phyloP scores from a whole-genome alignment of 2,113 vertebrate genomes.

The Hippocampus barbouri region DNA sequence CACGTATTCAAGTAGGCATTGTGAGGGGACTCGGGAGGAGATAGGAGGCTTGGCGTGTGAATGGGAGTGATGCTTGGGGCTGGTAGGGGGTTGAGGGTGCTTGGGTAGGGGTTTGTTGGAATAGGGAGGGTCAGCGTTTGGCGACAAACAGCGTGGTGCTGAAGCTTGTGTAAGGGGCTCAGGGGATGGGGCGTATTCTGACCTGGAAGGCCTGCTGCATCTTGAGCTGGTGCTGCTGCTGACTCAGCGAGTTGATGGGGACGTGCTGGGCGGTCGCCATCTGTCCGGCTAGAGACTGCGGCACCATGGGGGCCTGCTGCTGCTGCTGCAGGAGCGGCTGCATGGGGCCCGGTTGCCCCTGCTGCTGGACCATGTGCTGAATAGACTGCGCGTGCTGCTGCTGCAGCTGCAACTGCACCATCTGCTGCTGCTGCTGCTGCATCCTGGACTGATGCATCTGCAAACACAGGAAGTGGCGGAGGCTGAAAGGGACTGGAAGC shows the following conservation, averaged over 20 bases:
- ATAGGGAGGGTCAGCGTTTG: too few species aligned
- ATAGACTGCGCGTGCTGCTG: conserved; percentile 70
- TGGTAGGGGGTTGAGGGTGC: too few species aligned
- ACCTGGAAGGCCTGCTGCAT: conserved; percentile 71
- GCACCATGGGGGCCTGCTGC: conserved; percentile 59
- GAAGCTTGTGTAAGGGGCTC: background rate
- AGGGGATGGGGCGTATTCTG: background rate
- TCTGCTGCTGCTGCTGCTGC: conserved; percentile 57
- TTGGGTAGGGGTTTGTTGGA: too few species aligned
- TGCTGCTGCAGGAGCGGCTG: conserved; percentile 62
- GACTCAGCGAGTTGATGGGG: conserved; percentile 56
- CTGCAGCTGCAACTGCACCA: conserved; percentile 72
- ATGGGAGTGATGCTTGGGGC: background rate
- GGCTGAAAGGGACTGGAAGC: background rate
- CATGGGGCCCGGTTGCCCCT: conserved; percentile 73
- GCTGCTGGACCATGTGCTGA: conserved; percentile 73
- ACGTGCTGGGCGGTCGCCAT: conserved; percentile 62
- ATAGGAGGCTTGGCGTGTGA: too few species aligned
- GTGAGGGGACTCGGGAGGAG: background rate
- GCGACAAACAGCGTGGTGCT: too few species aligned
- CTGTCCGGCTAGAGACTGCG: conserved; percentile 63
- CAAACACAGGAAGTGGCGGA: background rate
- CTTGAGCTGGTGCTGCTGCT: conserved; percentile 64
- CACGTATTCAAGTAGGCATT: conserved; percentile 7
- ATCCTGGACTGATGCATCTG: conserved; percentile 73